Base-by-base conservation (phyloP, 2,888 invertebrate species). In the Aporophyla lueneburgensis region DNA sequence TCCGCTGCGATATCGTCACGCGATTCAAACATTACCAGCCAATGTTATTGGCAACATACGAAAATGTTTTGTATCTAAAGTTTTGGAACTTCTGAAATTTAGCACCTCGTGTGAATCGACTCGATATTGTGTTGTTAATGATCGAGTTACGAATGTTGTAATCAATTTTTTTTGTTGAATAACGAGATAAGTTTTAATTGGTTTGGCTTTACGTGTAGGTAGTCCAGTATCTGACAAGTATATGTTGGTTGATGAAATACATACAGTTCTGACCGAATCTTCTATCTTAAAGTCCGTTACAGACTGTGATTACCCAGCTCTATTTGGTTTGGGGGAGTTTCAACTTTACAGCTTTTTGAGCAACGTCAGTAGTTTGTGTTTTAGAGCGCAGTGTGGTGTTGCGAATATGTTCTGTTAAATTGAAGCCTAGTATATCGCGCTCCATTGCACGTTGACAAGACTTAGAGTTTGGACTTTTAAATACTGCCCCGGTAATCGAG, bases 11-110 rank as follows among this genome's bases (percentile, higher is more conserved):
- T 67, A 65, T 53, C 62, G 78, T 83, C 89, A 89, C 89, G 87
- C 87, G 81, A 88, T 84, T 51, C 74, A n/a, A 59, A 71, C 87
- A 88, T 88, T 88, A 88, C 53, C 51, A 43, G 33, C 27, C 74
- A 24, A 80, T 82, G 78, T 80, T 80, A 83, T 81, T 85, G 80
- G 85, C 68, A 70, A 62, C 76, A 62, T 74, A 82, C 71, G 81
- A 81, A 80, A 79, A 86, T 83, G 81, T 75, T 78, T 77, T 75
- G 74, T 76, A 59, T 81, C 63, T 76, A 76, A 78, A 66, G 66
- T 84, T 81, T 76, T 40, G 27, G 49, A 74, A 85, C 46, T 78
- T 67, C 61, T 40, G 27, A 67, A 80, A 87, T 82, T 80, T 67
- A 73, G 72, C 81, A 73, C 74, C 76, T 76, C 56, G 77, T 79